A percentile compares a stretch with the other conserved stretches of the same genome.
Conservation (phyloP, 2,113 vertebrate species). For the Mellivora capensis region DNA sequence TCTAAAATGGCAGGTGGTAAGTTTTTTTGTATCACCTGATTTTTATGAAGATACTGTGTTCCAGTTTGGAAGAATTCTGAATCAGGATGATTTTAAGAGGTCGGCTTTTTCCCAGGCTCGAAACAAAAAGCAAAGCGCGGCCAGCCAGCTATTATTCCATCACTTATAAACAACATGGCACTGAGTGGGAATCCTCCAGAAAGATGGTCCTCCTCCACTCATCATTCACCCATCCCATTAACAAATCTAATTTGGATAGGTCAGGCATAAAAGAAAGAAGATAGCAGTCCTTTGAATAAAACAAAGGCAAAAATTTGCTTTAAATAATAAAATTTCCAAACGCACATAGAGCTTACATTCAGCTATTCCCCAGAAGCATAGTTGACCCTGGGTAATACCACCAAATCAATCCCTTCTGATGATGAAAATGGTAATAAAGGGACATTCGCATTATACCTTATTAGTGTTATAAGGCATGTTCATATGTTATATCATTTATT, state of each 20-base stretch:
- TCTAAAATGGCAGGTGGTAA: background rate
- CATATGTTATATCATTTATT: background rate
- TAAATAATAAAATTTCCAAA: background rate
- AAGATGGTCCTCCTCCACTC: background rate
- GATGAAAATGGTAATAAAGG: background rate
- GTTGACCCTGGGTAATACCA: background rate
- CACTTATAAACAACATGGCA: background rate
- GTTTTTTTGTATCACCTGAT: background rate
- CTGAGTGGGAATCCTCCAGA: background rate
- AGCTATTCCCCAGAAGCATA: background rate
- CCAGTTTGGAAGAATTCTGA: background rate
- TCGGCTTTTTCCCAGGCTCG: background rate
- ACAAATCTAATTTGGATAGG: background rate
- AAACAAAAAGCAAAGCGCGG: background rate
- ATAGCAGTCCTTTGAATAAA: background rate
- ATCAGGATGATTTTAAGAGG: background rate
- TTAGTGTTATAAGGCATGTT: background rate
- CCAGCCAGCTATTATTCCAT: background rate
- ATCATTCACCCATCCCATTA: background rate
- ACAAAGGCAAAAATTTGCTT: background rate
- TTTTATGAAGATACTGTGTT: background rate
- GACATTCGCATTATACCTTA: background rate
- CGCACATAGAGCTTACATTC: no score
- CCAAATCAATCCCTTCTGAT: background rate
- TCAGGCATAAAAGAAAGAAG: background rate